Evolutionary conservation across 2,113 vertebrate genomes (phyloP), one percentile per base, ranked within the genome.

Genomic region (Seriola dumerili): DNA sequence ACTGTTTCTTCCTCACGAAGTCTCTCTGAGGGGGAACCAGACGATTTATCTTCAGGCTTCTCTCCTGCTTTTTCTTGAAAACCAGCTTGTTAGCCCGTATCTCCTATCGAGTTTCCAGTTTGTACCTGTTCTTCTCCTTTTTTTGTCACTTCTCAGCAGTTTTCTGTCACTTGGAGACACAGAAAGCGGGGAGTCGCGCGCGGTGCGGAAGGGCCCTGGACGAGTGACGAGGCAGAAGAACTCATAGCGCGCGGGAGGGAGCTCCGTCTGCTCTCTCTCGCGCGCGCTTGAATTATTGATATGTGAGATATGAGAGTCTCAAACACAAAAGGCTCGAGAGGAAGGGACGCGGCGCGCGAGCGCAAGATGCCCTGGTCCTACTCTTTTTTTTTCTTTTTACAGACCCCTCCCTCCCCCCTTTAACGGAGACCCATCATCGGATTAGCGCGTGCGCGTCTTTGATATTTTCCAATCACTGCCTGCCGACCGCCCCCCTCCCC

Each of bases 241-340:
- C 80, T 91, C 96, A 96, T 96, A 94, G 96, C 95, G 96, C 92
- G 86, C 83, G 81, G 34, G 44, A 44, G 82, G 93, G 88, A 86
- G 86, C 88, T 94, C 93, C 92, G 94, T 94, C 95, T 92, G 92
- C 81, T 87, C 89, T 87, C 92, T 91, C 92, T 92, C 92, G 92
- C 93, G 93, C 95, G 93, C 95, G 92, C 95, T 76, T 96, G 92
- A 95, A 96, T 95, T 96, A 96, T 96, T 96, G 96, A 96, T 95
- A 94, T 92, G 94, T 94, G 95, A 91, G 94, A 93, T 93, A 93
- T 94, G 92, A 95, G 95, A 94, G 95, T 96, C 91, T 91, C 80
- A 91, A 95, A 95, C 96, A 96, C 96, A 96, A 96, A 87, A 96
- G 95, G 93, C 94, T 95, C 84, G 38, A 4, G 85, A 85, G 81